Base-by-base conservation (phyloP, 1,140 invertebrate species). In the Musca vetustissima region DNA sequence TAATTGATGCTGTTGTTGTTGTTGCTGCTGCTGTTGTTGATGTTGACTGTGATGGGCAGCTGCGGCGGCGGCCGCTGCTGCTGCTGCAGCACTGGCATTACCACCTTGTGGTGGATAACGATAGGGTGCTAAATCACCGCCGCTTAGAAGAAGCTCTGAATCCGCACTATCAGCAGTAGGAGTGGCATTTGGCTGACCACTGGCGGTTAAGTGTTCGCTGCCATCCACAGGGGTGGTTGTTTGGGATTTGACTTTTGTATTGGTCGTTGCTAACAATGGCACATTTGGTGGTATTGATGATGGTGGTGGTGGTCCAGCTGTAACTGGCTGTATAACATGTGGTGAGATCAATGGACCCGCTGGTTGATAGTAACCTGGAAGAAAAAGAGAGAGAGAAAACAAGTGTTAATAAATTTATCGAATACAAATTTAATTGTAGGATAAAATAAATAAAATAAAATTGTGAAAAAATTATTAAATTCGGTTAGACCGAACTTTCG, bases 311-410 rank as follows among this genome's bases (percentile, higher is more conserved):
- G 74, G 55, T 69, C 80, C 67, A 84, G 83, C 67, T 82, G 80
- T 28, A 82, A 80, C 83, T 50, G 84, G 82, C 72, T 85, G 84
- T 71, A 88, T 85, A 36, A 87, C 83, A 76, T 86, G 86, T 76
- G 89, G 87, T 71, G 88, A 89, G 83, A 94, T 93, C 83, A 93
- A 86, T 75, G 92, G 92, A 73, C 92, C 92, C 76, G 92, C 92
- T 76, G 92, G 92, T 85, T 94, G 92, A 87, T 93, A 93, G 83
- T 93, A 93, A 78, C 92, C 92, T 93, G 86, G 25, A 85, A 88
- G 79, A 75, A n/a, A 74, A 73, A 67, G 28, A 32, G 43, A 14
- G 24, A 36, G n/a, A n/a, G n/a, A 73, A 67, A 19, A 74, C 83
- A 70, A 78, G 67, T n/a, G 28, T 36, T 49, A 24, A 11, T 72